phyloP scores from a whole-genome alignment of 2,888 invertebrate genomes.

The Clepsis dumicolana region DNA sequence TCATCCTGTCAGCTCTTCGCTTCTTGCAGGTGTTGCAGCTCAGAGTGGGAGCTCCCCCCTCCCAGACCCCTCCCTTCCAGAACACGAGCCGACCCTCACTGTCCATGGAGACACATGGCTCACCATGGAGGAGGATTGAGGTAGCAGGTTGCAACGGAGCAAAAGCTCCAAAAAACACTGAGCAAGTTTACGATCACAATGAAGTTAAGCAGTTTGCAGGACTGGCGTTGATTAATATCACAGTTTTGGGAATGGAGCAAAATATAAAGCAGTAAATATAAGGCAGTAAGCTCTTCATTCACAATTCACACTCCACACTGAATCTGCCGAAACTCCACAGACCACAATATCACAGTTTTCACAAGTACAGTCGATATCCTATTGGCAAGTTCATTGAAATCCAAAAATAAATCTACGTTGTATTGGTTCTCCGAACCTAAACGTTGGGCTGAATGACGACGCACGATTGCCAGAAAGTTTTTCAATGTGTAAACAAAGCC shows the following conservation, averaged over 20 bases:
- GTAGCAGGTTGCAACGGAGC: conserved; percentile 24
- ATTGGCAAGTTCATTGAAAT: conserved; percentile 40
- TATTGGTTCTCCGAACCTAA: conserved; percentile 49
- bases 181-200: not conserved
- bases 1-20: conserved; percentile 79
- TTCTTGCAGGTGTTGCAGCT: conserved; percentile 80
- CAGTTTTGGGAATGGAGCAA: not conserved
- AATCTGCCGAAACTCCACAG: not conserved
- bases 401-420: conserved; percentile 43
- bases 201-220: not conserved
- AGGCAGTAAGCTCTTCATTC: not conserved
- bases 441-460: conserved; percentile 53
- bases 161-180: not conserved
- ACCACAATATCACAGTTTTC: conserved; percentile 5
- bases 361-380: not conserved
- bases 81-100: conserved; percentile 79
- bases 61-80: conserved; percentile 81
- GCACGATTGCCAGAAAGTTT: conserved; percentile 56
- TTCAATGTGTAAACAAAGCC: conserved; percentile 63
- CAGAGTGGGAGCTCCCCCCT: conserved; percentile 76
- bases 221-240: not conserved
- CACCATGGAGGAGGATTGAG: conserved; percentile 26
- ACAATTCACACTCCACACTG: not conserved
- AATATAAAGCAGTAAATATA: not conserved
- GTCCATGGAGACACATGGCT: conserved; percentile 66